Evolutionary conservation across 2,888 invertebrate genomes (phyloP), one percentile per base, ranked within the genome.

Genomic region (Sinelater perroti): DNA sequence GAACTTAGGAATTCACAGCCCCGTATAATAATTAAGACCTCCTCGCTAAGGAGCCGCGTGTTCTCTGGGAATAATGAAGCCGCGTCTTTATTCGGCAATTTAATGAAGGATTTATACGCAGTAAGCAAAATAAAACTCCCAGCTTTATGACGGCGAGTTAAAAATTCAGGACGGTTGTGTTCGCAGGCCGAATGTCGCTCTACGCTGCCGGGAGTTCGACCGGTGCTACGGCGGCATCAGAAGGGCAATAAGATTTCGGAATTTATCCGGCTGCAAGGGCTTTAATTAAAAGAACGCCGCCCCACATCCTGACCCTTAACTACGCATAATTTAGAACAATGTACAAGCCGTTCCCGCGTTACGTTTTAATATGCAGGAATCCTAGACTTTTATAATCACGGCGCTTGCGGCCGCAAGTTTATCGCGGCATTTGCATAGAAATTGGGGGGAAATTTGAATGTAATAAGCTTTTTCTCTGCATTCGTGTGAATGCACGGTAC

Each of bases 361-460:
- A 8, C 10, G n/a, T 40, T 40, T 40, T 40, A 40, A 40, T 40
- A 40, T 40, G 21, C 40, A 40, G 24, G 40, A 40, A 40, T 40
- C 18, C 35, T 20, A 24, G 40, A 40, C 11, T 13, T 40, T 40
- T 40, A 40, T 16, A 40, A 40, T 40, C 40, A 11, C 24, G 24
- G 24, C 24, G 11, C 40, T 14, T 21, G 24, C 24, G 18, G 7
- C 10, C 24, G 14, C 13, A 40, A 40, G 24, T 40, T 40, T 14
- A 18, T 24, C 20, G 13, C 18, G 14, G 24, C n/a, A 40, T 40
- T 40, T 40, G n/a, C 40, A 40, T 40, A 24, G 40, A 40, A 40
- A 40, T 24, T 40, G 40, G 40, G n/a, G 40, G 40, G 18, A 40
- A 20, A 40, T 40, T 40, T 40, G 14, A 40, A 40, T 40, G 24